Base-by-base conservation (phyloP, 2,113 vertebrate species). In the Symphodus melops region DNA sequence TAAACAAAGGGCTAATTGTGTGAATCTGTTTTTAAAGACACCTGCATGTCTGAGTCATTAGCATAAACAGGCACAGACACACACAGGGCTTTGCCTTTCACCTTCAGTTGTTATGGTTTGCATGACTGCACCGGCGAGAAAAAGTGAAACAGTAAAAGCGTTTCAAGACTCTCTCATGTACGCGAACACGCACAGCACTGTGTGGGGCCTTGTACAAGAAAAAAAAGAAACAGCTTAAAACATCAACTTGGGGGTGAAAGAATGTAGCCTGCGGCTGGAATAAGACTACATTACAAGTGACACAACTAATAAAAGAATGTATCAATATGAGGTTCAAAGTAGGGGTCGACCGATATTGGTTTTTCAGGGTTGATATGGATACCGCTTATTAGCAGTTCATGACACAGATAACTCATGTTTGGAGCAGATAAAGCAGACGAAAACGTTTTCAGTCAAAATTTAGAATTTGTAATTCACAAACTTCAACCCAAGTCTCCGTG, bases 1-100 rank as follows among this genome's bases (percentile, higher is more conserved):
- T 75, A n/a, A 25, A 81, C 78, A 72, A 79, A 82, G 51, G 51
- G 46, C 23, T 63, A 48, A 77, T 54, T 77, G 77, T 80, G 51
- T 61, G 46, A 66, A 71, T 41, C 33, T 41, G 23, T 21, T 55
- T 63, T 42, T 55, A 66, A 13, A 52, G 53, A 53, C 37, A 70
- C 56, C 60, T 70, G 68, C 59, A 57, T 55, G 23, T 67, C 37
- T 42, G 44, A 44, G 23, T 46, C 33, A 23, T 54, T 19, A 9
- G 2, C 21, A 44, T 33, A 28, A 21, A 59, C 9, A 36, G 20
- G 42, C 51, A 46, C 14, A 8, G 19, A 59, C 9, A 36, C 20
- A 51, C 52, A 33, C 62, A 8, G 14, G 14, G 59, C 23, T 52
- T 72, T 14, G 9, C 49, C 58, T 41, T 72, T 62, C 51, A 67